Evolutionary conservation across 2,113 vertebrate species (phyloP), one percentile per base, ranked within the genome.

Genomic region (Atrichornis clamosus): DNA sequence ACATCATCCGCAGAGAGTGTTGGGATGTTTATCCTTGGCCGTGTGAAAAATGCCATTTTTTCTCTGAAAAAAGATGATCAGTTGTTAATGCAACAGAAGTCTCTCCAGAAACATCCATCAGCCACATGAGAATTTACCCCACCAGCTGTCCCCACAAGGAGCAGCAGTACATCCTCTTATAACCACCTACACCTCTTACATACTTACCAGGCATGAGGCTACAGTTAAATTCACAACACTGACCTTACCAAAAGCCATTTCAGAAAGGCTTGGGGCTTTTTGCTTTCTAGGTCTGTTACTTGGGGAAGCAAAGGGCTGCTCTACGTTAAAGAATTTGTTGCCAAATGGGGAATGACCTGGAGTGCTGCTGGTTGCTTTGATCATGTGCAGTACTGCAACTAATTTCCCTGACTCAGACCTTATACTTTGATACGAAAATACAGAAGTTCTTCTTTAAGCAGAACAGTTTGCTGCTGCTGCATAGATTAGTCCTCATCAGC

Each of bases 11-110:
- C 99, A 79, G 98, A 99, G 76, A 99, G 98, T 7, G 98, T 95
- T 15, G 99, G 98, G 94, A 99, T 98, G 87, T 98, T 98, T 92
- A 98, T 98, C 97, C 98, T 98, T 1, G 98, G 98, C 95, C 99
- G 98, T 5, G 99, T 99, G 98, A 99, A 99, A 98, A 99, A 99
- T 0, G 99, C 99, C 99, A 99, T 99, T 97, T 99, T 99, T 98
- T 99, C 99, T 97, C 99, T 99, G 87, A 17, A 97, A 83, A 32
- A 64, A 76, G 42, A 91, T 32, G 37, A 84, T 49, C 26, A 21
- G 32, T 62, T 74, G 67, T 84, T 95, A 95, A 83, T 68, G 52
- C 41, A 91, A 62, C 30, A 11, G 35, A 58, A 69, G 3, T 33
- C 72, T 41, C 39, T 56, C 60, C 83, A 87, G 72, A 78, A 87